Base-by-base conservation (phyloP, 2,888 invertebrate species). In the Scrobipalpa costella region DNA sequence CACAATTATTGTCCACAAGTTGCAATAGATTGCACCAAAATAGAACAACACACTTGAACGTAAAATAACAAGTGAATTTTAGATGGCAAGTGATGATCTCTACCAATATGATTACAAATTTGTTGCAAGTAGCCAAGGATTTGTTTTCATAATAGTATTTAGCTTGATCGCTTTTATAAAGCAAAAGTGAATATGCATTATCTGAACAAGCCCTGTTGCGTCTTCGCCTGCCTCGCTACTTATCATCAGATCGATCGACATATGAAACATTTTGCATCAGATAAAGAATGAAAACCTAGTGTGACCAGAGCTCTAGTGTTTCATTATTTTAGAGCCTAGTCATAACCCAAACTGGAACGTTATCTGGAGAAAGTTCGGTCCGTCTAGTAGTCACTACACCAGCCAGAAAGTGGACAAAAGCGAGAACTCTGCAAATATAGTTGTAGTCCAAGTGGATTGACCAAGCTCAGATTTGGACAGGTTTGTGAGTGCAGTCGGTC, bases 401-500 rank as follows among this genome's bases (percentile, higher is more conserved):
- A 33, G 52, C 33, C n/a, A 55, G 7, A 33, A 27, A 27, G 44
- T 44, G 19, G 40, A 5, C 59, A 44, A 59, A 59, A 59, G 19
- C 13, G 21, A 59, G 27, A 59, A 27, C n/a, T 27, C 44, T 21
- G 15, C n/a, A 44, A 59, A 38, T 57, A 19, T 57, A 57, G 57
- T 38, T 15, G 36, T 38, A 38, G 17, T 15, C 13, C n/a, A 7
- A 57, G 38, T 57, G 38, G 57, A 15, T 19, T 38, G 38, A 57
- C 38, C 57, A 57, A 57, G 38, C 57, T 38, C 57, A 36, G 38
- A 44, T 44, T 44, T 44, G 49, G 60, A 60, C 60, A 60, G 60
- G 60, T 60, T 49, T 60, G 57, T 57, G 59, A 59, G 49, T 60
- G 60, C 60, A 59, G 44, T 38, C 59, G 44, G 60, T 34, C 55